These are phyloP conservation scores for Villa cingulata DNA, from an alignment of 2,888 invertebrate species.

Conservation along the genomic window DNA sequence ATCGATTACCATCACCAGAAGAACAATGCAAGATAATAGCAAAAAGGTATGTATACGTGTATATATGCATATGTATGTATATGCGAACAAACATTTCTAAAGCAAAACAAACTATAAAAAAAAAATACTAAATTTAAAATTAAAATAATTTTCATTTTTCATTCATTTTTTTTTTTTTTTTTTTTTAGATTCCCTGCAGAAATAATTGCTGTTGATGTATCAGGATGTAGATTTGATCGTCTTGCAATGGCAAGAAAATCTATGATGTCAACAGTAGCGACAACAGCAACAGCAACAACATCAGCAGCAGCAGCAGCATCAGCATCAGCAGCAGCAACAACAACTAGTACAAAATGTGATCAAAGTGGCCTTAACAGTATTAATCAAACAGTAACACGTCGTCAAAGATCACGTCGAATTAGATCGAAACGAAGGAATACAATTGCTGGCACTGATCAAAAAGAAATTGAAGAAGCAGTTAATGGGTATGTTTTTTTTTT, in stretches of 20 bases:
- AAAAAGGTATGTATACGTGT: slow-evolving; percentile 48
- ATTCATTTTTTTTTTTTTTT: not conserved
- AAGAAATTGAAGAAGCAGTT: slow-evolving; percentile 74
- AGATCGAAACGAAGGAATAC: slow-evolving; percentile 79
- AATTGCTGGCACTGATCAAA: slow-evolving; percentile 79
- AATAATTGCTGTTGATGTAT: slow-evolving; percentile 77
- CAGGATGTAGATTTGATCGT: slow-evolving; percentile 75
- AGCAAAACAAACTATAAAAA: no score
- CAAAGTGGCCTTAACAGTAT: slow-evolving; percentile 14
- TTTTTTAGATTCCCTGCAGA: slow-evolving; percentile 65
- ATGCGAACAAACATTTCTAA: no score
- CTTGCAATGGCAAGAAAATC: slow-evolving; percentile 80
- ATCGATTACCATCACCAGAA: slow-evolving; percentile 75
- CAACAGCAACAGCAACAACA: no score
- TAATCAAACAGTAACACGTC: slow-evolving; percentile 52
- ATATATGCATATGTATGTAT: no score
- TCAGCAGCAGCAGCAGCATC: no score
- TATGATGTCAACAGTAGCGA: slow-evolving; percentile 31
- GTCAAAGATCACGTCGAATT: slow-evolving; percentile 59
- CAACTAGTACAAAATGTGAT: slow-evolving; percentile 16
- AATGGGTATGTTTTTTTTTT: slow-evolving; percentile 54
- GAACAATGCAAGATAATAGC: slow-evolving; percentile 73
- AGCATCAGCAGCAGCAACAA: no score
- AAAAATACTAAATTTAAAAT: not conserved
- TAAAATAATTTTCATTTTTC: not conserved